Conservation (phyloP, 1,140 invertebrate species). For the Bombus difficillimus region DNA sequence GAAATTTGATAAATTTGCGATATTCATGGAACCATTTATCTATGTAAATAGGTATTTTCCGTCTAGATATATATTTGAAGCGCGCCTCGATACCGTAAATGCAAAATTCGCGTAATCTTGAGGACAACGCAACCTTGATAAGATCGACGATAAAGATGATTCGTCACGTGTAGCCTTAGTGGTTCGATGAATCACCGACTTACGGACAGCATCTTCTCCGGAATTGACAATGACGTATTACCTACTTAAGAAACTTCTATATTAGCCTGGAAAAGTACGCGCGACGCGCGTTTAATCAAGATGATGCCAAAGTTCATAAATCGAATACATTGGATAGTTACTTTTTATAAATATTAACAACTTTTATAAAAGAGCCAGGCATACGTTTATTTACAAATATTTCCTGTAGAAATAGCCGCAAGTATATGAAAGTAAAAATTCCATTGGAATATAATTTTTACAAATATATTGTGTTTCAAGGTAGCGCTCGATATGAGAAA, state of each 20-base stretch:
- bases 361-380: no score
- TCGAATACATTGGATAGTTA: background rate
- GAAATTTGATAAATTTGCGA: background rate
- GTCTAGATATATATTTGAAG: background rate
- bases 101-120: background rate
- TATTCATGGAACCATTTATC: background rate
- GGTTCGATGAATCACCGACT: constrained; percentile 63
- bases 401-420: background rate
- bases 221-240: constrained; percentile 45
- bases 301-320: background rate
- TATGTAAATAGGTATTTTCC: no score
- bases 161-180: constrained; percentile 60
- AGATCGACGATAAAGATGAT: constrained; percentile 71
- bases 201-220: constrained; percentile 61
- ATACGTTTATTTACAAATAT: constrained; percentile 34
- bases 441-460: constrained; percentile 10
- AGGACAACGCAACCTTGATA: constrained; percentile 55
- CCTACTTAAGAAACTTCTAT: constrained; percentile 55
- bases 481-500: background rate
- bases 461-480: background rate
- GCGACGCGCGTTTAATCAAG: constrained; percentile 15
- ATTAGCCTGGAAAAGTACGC: constrained; percentile 24
- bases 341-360: background rate
- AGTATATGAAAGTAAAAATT: constrained; percentile 1
- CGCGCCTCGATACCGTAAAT: background rate